phyloP scores from a whole-genome alignment of 2,113 vertebrate species.

The Gracilinanus agilis region DNA sequence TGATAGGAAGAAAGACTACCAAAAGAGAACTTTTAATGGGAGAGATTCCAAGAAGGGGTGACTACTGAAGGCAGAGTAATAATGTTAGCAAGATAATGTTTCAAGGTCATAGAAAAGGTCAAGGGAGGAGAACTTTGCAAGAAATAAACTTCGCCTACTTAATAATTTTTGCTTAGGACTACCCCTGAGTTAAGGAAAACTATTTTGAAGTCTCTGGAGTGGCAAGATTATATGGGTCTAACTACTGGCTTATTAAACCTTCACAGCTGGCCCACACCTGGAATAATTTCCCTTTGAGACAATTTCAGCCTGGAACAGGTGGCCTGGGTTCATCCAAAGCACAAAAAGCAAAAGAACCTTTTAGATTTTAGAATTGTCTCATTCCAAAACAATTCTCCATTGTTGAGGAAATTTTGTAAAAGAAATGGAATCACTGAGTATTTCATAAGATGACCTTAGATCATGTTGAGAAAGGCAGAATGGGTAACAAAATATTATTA shows the following conservation, averaged over 20 bases:
- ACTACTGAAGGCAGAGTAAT: neutral
- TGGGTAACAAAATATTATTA: neutral
- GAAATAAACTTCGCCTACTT: neutral
- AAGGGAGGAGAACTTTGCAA: neutral
- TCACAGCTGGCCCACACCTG: neutral
- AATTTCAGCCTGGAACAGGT: neutral
- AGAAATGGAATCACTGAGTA: neutral
- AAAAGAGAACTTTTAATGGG: neutral
- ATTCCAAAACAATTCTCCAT: neutral
- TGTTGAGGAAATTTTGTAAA: neutral
- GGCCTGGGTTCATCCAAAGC: neutral
- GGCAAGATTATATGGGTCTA: neutral
- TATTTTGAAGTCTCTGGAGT: neutral
- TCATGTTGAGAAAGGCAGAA: neutral
- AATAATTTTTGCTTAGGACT: neutral
- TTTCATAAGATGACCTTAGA: neutral
- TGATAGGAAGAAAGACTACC: neutral
- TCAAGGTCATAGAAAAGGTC: neutral
- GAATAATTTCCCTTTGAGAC: slow-evolving; percentile 8
- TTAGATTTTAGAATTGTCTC: neutral
- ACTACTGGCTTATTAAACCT: neutral
- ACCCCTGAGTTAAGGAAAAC: neutral
- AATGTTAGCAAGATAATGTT: neutral
- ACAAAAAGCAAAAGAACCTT: neutral
- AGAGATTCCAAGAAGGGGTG: neutral